These are phyloP conservation scores for Phragmatobia fuliginosa DNA, from an alignment of 2,888 invertebrate species.

Conservation along the genomic window DNA sequence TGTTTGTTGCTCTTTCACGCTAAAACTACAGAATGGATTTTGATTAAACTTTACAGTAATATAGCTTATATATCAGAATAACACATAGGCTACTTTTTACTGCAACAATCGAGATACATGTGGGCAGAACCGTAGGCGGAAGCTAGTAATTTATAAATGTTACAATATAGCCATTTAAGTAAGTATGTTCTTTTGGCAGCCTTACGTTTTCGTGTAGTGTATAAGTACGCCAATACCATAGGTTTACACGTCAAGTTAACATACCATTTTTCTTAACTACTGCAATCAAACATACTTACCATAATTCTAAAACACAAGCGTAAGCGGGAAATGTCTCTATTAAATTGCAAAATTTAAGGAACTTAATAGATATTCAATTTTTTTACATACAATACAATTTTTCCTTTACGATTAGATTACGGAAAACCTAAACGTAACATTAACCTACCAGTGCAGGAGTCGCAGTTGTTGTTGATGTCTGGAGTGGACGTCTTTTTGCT, in stretches of 20 bases:
- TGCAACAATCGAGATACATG: no score
- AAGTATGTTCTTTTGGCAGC: slow-evolving; percentile 1
- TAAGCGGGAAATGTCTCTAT: slow-evolving; percentile 41
- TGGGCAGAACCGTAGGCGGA: no score
- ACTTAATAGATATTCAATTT: neutral
- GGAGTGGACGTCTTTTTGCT: no score
- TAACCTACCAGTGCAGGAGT: no score
- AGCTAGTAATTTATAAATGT: neutral
- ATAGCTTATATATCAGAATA: no score
- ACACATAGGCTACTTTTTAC: no score
- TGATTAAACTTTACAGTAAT: no score
- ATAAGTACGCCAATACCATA: slow-evolving; percentile 54
- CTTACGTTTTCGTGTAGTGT: slow-evolving; percentile 32
- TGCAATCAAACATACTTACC: slow-evolving; percentile 64
- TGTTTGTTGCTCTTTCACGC: no score
- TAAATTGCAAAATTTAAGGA: neutral
- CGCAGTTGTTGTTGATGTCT: no score
- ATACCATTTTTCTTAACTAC: slow-evolving; percentile 75
- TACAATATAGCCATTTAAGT: neutral
- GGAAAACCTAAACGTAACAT: no score
- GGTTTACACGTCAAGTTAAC: slow-evolving; percentile 82
- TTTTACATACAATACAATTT: neutral
- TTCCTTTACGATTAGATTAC: no score
- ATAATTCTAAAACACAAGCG: slow-evolving; percentile 44
- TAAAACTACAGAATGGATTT: no score